Evolutionary conservation across 2,888 invertebrate genomes (phyloP).

Genomic region (Stegophylla sp.): DNA sequence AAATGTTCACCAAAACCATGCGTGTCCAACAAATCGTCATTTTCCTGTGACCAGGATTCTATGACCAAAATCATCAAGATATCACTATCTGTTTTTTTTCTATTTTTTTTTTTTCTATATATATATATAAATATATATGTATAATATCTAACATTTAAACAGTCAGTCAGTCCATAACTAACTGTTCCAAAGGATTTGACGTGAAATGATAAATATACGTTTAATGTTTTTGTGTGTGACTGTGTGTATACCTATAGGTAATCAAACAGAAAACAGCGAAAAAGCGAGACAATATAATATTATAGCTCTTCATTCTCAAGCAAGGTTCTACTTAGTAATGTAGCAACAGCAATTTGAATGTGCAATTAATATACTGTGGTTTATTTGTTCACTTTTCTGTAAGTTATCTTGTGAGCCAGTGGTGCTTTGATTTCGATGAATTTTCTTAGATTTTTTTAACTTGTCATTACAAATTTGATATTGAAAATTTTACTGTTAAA

Average conservation of each 20-base stretch:
- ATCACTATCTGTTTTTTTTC: slow-evolving; percentile 52
- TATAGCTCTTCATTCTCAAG: slow-evolving; percentile 54
- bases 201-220: slow-evolving; percentile 38
- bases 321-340: slow-evolving; percentile 52
- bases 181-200: slow-evolving; percentile 48
- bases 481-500: neutral
- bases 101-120: no score
- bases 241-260: slow-evolving; percentile 34
- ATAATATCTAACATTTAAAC: slow-evolving; percentile 59
- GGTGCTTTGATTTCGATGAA: slow-evolving; percentile 56
- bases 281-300: slow-evolving; percentile 55
- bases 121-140: no score
- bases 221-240: slow-evolving; percentile 26
- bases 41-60: slow-evolving; percentile 68
- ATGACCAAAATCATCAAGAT: slow-evolving; percentile 58
- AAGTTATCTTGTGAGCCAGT: slow-evolving; percentile 43
- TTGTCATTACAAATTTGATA: slow-evolving; percentile 12
- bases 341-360: slow-evolving; percentile 45
- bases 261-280: slow-evolving; percentile 41
- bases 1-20: slow-evolving; percentile 68
- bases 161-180: slow-evolving; percentile 35
- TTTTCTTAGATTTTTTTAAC: slow-evolving; percentile 15
- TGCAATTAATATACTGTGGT: slow-evolving; percentile 54
- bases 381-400: slow-evolving; percentile 56
- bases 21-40: slow-evolving; percentile 69